A percentile compares a stretch with the other conserved stretches of the same genome.
phyloP scores from a whole-genome alignment of 2,797 vertebrate genomes.

The Pantherophis vulpinus region DNA sequence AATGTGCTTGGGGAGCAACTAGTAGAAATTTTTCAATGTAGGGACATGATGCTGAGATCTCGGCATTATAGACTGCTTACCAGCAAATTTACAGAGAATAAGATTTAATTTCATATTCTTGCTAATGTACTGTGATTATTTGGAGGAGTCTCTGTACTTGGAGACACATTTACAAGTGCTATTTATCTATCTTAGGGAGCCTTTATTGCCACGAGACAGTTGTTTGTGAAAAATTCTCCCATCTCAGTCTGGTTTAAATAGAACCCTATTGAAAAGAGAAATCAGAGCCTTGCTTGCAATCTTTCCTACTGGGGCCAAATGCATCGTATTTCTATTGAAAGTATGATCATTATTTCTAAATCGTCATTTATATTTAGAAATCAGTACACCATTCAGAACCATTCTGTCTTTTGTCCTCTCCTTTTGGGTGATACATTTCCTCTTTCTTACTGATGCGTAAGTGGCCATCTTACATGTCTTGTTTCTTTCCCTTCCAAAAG shows the following conservation, averaged over 20 bases:
- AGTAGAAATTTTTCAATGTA: background rate
- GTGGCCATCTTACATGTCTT: background rate
- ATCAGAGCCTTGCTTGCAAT: background rate
- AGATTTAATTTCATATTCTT: conserved; percentile 70
- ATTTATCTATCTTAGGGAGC: background rate
- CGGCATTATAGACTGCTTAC: conserved; percentile 28
- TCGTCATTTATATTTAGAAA: background rate
- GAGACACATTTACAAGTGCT: background rate
- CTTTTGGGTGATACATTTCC: background rate
- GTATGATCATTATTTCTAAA: background rate
- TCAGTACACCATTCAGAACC: background rate
- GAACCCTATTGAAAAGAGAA: background rate
- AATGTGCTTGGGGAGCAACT: background rate
- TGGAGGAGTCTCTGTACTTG: conserved; percentile 27
- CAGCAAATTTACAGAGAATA: conserved; percentile 68
- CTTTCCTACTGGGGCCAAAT: background rate
- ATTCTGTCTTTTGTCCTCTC: background rate
- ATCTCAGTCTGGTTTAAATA: background rate
- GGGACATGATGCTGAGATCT: background rate
- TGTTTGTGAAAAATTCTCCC: background rate
- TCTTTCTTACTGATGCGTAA: background rate
- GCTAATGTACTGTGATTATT: conserved; percentile 58
- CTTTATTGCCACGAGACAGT: background rate
- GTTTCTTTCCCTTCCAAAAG: conserved; percentile 21
- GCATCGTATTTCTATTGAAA: background rate